Base-by-base conservation (phyloP, 30 jellyfish, hydroid and myxozoan genomes). In the Turritopsis dohrnii region DNA sequence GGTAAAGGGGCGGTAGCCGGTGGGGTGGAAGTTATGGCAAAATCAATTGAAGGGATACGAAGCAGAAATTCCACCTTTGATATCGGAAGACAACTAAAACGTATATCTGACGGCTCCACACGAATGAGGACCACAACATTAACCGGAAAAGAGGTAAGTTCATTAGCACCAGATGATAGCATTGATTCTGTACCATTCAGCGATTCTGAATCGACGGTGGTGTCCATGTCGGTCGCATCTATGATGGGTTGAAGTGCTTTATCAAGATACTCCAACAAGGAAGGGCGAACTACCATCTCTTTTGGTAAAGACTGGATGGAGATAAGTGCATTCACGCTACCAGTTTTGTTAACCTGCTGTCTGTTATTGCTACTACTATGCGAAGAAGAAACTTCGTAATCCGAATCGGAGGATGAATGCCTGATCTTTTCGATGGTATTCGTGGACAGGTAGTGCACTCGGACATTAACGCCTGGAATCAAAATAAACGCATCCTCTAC, bases 61-160 rank as follows among this genome's bases (percentile, higher is more conserved):
- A 92, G 54, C 31, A 92, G 88, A 82, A 95, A 92, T 77, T 92
- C 98, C 23, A 92, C 98, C 74, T 88, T 92, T 19, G 98, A 92
- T 20, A 88, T 74, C 30, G 98, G 98, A 53, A 87, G 85, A 66
- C 98, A 92, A 53, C 98, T 92, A 52, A 92, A 85, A 23, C 98
- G 92, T 27, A 92, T 66, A 81, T 92, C 98, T 20, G 98, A 92
- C 30, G 98, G 98, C 72, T 92, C 94, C 30, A 92, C 83, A 20
- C 96, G 96, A 79, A 92, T 84, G 72, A 88, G 86, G 20, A 92
- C 96, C 71, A 88, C 91, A 18, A 84, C 94, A 79, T 92, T 89
- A 25, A 92, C 98, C 16, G 98, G 98, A 65, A 92, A 92, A 24
- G 98, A 92, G 41, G 92, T 84, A 24, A 82, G 89, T 28, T 86